Conservation (phyloP, 1,140 invertebrate genomes). For the Harpegnathos saltator region DNA sequence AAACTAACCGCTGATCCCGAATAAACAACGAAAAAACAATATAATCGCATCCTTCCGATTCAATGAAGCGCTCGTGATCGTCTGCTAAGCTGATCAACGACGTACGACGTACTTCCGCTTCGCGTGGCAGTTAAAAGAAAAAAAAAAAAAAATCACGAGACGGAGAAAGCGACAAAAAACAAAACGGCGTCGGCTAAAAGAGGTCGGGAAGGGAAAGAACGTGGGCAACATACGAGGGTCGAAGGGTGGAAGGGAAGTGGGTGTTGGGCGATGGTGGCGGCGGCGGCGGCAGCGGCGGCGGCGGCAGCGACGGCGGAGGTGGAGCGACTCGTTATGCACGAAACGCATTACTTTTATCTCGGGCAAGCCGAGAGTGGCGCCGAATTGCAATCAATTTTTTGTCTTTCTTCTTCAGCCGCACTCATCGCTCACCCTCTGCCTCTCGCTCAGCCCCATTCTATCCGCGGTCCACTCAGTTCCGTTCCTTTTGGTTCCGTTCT, state of each 20-base stretch:
- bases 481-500: constrained; percentile 80
- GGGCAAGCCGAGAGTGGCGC: constrained; percentile 78
- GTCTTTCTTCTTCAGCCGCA: constrained; percentile 72
- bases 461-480: constrained; percentile 74
- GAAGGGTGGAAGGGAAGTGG: constrained; percentile 66
- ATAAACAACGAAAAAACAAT: background rate
- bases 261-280: constrained; percentile 34
- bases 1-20: too few relatives aligned
- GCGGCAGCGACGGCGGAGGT: constrained; percentile 13
- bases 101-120: constrained; percentile 12
- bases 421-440: constrained; percentile 71
- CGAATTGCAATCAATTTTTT: constrained; percentile 84
- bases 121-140: constrained; percentile 29
- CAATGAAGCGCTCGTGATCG: background rate
- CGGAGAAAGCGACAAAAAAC: constrained; percentile 68
- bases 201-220: constrained; percentile 52
- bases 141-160: constrained; percentile 55
- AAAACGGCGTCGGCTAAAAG: constrained; percentile 38
- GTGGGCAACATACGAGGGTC: constrained; percentile 71
- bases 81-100: constrained; percentile 11
- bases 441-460: constrained; percentile 63
- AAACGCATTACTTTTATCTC: constrained; percentile 82
- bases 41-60: background rate
- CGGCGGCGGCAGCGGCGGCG: constrained; percentile 24
- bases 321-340: constrained; percentile 78